These are phyloP conservation scores for Acomys russatus DNA, from an alignment of 2,797 vertebrate species.

Conservation along the genomic window DNA sequence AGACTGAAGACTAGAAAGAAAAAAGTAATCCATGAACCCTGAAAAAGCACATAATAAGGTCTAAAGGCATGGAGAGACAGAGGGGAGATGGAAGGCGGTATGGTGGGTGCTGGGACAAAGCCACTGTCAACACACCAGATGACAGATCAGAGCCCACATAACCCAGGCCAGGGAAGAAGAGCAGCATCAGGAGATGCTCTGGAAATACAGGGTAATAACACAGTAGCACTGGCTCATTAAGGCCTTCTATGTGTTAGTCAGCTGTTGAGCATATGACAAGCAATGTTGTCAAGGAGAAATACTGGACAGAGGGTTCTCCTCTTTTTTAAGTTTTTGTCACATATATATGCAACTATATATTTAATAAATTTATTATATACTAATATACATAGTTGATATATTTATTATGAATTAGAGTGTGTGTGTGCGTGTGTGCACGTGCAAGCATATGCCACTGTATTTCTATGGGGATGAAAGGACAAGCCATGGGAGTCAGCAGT, in stretches of 20 bases:
- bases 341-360: background rate
- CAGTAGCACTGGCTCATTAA: background rate
- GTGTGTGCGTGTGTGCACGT: too few species aligned
- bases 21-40: background rate
- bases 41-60: background rate
- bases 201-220: background rate
- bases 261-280: background rate
- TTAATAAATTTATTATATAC: background rate
- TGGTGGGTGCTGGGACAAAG: background rate
- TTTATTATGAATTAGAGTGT: background rate
- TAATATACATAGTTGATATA: background rate
- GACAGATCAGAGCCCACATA: conserved; percentile 26
- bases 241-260: background rate
- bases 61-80: background rate
- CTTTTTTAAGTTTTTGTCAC: background rate
- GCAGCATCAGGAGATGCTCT: background rate
- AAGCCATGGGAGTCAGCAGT: background rate
- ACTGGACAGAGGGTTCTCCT: background rate
- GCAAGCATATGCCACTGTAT: background rate
- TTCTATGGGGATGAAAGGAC: background rate
- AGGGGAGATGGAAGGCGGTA: background rate
- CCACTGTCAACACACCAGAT: conserved; percentile 3
- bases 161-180: background rate
- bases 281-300: conserved; percentile 37
- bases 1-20: background rate